Conservation (phyloP, 1,140 invertebrate species). For the Campodea augens region DNA sequence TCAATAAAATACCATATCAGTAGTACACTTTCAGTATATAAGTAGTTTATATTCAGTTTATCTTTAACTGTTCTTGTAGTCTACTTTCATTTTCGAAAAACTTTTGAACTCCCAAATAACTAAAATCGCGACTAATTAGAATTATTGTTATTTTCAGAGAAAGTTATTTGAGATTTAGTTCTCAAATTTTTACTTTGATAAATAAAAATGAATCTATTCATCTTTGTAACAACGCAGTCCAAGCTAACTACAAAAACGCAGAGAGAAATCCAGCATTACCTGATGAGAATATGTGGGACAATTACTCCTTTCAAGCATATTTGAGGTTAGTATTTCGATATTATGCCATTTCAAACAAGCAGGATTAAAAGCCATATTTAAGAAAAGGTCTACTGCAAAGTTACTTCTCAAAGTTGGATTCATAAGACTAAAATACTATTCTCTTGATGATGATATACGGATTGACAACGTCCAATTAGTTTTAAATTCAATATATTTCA, state of each 20-base stretch:
- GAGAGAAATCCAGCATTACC: slow-evolving; percentile 51
- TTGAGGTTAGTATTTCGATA: slow-evolving; percentile 28
- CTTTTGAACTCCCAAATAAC: too few species aligned
- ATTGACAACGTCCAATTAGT: too few species aligned
- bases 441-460: too few species aligned
- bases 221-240: slow-evolving; percentile 82
- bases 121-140: slow-evolving; percentile 11
- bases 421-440: too few species aligned
- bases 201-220: slow-evolving; percentile 86
- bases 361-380: neutral
- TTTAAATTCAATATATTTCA: too few species aligned
- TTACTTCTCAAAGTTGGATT: too few species aligned
- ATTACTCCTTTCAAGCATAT: slow-evolving; percentile 51
- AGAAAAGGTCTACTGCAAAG: neutral
- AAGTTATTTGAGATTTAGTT: slow-evolving; percentile 81
- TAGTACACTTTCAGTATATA: too few species aligned
- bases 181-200: slow-evolving; percentile 69
- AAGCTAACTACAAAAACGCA: slow-evolving; percentile 72
- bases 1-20: too few species aligned
- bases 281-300: slow-evolving; percentile 70
- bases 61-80: too few species aligned
- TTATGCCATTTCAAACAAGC: neutral
- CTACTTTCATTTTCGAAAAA: too few species aligned
- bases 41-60: too few species aligned
- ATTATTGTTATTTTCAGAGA: too few species aligned